Evolutionary conservation across 2,888 invertebrate species (phyloP), one percentile per base, ranked within the genome.

Genomic region (Tenthredo scrophulariae): DNA sequence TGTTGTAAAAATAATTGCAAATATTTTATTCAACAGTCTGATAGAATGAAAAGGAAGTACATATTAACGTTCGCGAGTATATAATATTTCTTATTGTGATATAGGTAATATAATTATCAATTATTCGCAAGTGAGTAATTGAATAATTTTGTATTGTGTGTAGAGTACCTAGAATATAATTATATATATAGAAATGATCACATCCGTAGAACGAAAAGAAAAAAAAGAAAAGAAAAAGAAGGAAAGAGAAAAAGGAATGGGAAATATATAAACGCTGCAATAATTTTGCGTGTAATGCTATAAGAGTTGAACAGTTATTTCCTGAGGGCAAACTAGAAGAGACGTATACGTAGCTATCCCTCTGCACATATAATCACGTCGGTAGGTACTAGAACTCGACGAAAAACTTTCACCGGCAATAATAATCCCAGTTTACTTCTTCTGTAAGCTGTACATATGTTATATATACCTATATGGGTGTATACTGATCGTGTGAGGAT

Each of bases 361-460:
- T 54, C 58, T 10, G 9, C 7, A 70, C n/a, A 70, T 70, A 6
- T 37, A 33, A 40, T 46, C 46, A 22, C n/a, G 46, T 62, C 62
- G 22, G 26, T 58, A 9, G 58, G 58, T 62, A 62, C 26, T 46
- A 46, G n/a, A 75, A 40, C 75, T 75, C 75, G 75, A 46, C 75
- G 75, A 75, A 75, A 75, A 75, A 75, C 75, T 75, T 75, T 75
- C 75, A 75, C 75, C 75, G 46, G 75, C 7, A 70, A 70, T 33
- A 37, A 33, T 70, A 70, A 70, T 70, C 6, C 70, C 37, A 29
- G 15, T 33, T 37, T 33, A 54, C 54, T 54, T 54, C 18, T n/a
- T n/a, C n/a, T 54, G 1, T 54, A 54, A n/a, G 6, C 37, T 18
- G 37, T 37, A 37, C 37, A 37, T 37, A 37, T 37, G 37, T 0